These are phyloP conservation scores for Hypomecis punctinalis DNA, from an alignment of 2,888 invertebrate genomes.

Conservation along the genomic window DNA sequence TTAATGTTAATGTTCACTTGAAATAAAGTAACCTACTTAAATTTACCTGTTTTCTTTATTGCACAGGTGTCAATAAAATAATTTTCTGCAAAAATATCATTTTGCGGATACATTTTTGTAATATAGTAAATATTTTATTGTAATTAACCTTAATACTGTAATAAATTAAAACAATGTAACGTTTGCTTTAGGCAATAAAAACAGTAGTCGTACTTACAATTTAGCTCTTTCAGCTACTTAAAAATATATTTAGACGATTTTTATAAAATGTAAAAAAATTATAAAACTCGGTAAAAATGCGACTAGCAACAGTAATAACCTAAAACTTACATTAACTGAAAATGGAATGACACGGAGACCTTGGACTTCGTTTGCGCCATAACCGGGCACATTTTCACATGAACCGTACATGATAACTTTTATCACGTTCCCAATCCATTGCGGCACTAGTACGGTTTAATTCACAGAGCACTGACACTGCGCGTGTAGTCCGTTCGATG, in stretches of 20 bases:
- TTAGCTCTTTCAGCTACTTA: background rate
- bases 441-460: constrained; percentile 51
- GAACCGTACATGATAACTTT: constrained; percentile 44
- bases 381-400: constrained; percentile 60
- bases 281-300: constrained; percentile 33
- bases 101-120: background rate
- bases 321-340: constrained; percentile 61
- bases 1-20: constrained; percentile 17
- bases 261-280: background rate
- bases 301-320: constrained; percentile 33
- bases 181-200: too few species aligned
- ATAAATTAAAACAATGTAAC: too few species aligned
- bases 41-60: constrained; percentile 10
- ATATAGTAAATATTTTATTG: too few species aligned
- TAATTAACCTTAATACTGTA: too few species aligned
- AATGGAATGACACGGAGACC: constrained; percentile 65
- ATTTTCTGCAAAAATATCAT: background rate
- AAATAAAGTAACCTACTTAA: constrained; percentile 24
- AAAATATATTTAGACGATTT: background rate
- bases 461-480: constrained; percentile 49
- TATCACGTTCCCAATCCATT: constrained; percentile 60
- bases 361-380: constrained; percentile 70
- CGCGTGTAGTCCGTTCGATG: constrained; percentile 54
- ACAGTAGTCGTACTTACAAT: background rate
- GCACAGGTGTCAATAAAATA: background rate